phyloP scores from a whole-genome alignment of 1,140 invertebrate genomes.

The Drosophila neocordata region DNA sequence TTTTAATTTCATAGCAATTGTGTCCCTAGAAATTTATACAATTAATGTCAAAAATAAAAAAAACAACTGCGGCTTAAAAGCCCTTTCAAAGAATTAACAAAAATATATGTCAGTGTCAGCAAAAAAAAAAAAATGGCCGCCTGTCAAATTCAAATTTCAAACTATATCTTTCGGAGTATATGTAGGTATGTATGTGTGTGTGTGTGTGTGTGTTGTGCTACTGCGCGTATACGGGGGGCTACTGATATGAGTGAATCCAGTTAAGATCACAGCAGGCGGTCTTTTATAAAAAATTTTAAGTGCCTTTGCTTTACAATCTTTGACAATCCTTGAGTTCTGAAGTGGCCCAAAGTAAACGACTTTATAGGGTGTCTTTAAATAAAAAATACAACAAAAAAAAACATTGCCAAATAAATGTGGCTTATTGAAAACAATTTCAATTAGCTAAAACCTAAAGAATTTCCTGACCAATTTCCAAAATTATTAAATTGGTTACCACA shows the following conservation, averaged over 20 bases:
- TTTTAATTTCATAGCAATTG: conserved; percentile 78
- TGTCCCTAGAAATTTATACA: conserved; percentile 66
- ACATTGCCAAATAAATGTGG: too few species aligned
- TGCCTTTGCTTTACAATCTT: conserved; percentile 21
- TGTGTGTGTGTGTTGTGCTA: conserved; percentile 27
- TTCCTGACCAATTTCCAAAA: too few species aligned
- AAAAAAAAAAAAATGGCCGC: conserved; percentile 54
- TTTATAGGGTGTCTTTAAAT: conserved; percentile 14
- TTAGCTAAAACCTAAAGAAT: too few species aligned
- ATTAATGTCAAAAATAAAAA: conserved; percentile 66
- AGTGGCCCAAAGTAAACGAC: neutral
- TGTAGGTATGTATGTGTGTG: conserved; percentile 1
- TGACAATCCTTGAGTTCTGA: conserved; percentile 41
- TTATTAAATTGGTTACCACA: too few species aligned
- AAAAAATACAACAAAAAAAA: too few species aligned
- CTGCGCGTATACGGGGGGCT: conserved; percentile 32
- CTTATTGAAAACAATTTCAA: too few species aligned
- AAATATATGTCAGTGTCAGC: conserved; percentile 48
- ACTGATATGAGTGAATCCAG: conserved; percentile 39
- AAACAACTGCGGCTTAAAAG: conserved; percentile 53
- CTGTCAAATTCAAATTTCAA: conserved; percentile 35
- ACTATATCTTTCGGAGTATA: conserved; percentile 21
- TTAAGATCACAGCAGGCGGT: conserved; percentile 39
- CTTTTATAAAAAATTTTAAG: conserved; percentile 14
- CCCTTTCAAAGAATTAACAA: conserved; percentile 55